Evolutionary conservation across 2,797 vertebrate genomes (phyloP).

Genomic region (Pangasius krempfi): DNA sequence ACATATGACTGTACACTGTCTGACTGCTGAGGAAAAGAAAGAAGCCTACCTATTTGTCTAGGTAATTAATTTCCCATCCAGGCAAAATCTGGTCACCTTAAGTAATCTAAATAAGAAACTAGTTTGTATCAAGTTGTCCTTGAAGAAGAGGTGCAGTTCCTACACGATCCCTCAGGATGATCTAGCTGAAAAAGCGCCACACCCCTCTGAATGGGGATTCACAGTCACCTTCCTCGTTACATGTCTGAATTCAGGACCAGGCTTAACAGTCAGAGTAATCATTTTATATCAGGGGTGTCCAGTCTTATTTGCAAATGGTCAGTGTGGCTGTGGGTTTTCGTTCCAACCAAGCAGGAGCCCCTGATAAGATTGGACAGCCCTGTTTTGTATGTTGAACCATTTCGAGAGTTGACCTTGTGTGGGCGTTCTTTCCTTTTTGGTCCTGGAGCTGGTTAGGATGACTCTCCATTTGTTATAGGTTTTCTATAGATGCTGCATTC

Average conservation of each 20-base stretch:
- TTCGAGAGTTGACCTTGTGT: neutral
- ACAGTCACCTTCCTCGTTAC: neutral
- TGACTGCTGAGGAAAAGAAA: neutral
- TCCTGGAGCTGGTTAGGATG: neutral
- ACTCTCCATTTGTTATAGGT: neutral
- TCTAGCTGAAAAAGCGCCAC: slow-evolving; percentile 39
- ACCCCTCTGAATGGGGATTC: slow-evolving; percentile 41
- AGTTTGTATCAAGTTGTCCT: neutral
- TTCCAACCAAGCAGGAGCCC: neutral
- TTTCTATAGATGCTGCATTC: neutral
- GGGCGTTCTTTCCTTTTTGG: neutral
- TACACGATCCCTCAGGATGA: slow-evolving; percentile 17
- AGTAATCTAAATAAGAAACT: neutral
- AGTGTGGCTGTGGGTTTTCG: neutral
- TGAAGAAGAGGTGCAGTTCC: slow-evolving; percentile 25
- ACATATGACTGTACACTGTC: neutral
- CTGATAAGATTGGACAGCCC: rapidly evolving
- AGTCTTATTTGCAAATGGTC: neutral
- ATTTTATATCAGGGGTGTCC: neutral
- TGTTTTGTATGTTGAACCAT: neutral
- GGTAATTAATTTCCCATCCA: neutral
- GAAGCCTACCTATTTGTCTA: neutral
- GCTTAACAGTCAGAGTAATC: neutral
- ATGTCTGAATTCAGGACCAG: neutral
- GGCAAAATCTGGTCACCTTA: neutral